Evolutionary conservation across 1,140 invertebrate species (phyloP).

Genomic region (Xylocopa sonorina): DNA sequence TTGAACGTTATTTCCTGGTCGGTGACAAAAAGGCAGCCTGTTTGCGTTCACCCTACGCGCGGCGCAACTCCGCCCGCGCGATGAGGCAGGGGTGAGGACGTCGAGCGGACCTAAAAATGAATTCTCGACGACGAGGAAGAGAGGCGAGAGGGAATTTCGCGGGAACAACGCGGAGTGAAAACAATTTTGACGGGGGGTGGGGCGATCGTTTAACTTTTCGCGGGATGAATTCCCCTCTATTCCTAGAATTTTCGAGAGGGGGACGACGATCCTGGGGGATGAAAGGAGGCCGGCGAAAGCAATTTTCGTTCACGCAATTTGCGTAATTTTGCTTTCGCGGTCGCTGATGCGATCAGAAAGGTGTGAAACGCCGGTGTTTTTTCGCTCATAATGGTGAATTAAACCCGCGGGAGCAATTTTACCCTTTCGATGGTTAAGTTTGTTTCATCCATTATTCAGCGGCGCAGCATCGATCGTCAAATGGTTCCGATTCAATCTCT

Average conservation of each 20-base stretch:
- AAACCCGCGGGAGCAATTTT: neutral
- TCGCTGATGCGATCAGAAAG: neutral
- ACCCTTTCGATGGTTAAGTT: neutral
- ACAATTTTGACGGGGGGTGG: neutral
- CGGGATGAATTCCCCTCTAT: neutral
- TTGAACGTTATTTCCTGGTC: neutral
- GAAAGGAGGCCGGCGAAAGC: neutral
- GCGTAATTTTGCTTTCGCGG: neutral
- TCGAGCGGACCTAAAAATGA: neutral
- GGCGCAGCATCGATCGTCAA: neutral
- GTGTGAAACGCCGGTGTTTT: neutral
- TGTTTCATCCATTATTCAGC: slow-evolving; percentile 1
- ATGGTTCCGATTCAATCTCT: neutral
- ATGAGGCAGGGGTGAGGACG: neutral
- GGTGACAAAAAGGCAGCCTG: neutral
- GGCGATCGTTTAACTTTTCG: slow-evolving; percentile 4
- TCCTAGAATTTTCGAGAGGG: neutral
- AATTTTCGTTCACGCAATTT: neutral
- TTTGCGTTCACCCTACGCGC: neutral
- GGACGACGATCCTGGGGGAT: neutral
- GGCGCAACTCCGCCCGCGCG: neutral
- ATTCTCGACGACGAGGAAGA: neutral
- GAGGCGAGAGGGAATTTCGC: neutral
- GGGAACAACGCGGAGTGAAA: neutral
- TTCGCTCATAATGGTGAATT: neutral